Conservation (phyloP, 2,888 invertebrate genomes). For the Margaritifera margaritifera region DNA sequence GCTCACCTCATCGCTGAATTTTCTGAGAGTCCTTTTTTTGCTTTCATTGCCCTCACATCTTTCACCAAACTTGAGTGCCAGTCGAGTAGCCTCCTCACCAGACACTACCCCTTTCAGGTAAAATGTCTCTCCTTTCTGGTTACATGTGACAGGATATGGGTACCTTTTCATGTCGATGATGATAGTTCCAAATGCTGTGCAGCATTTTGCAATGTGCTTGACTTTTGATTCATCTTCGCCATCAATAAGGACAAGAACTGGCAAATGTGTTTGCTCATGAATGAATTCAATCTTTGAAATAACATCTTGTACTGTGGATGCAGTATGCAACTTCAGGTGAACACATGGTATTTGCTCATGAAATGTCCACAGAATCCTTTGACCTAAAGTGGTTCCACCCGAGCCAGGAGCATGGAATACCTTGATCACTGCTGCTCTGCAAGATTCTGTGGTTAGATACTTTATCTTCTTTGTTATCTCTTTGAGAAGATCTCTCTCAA, state of each 20-base stretch:
- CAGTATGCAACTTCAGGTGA: conserved; percentile 27
- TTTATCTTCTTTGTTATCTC: conserved; percentile 18
- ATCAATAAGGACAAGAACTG: conserved; percentile 37
- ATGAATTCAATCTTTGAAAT: conserved; percentile 25
- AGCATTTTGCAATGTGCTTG: conserved; percentile 13
- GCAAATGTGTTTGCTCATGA: conserved; percentile 24
- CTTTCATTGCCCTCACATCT: conserved; percentile 17
- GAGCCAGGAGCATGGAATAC: conserved; percentile 42
- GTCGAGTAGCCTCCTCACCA: conserved; percentile 22
- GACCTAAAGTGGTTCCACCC: conserved; percentile 47
- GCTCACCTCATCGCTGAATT: conserved; percentile 15
- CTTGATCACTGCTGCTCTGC: conserved; percentile 24
- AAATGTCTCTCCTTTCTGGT: conserved; percentile 7
- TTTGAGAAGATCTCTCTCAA: conserved; percentile 28
- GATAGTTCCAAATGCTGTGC: conserved; percentile 13
- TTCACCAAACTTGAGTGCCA: conserved; percentile 25
- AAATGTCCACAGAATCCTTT: conserved; percentile 38
- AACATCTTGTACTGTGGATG: conserved; percentile 21
- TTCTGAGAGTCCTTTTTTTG: conserved; percentile 6
- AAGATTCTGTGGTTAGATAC: conserved; percentile 9
- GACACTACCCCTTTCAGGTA: conserved; percentile 32
- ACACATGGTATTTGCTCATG: conserved; percentile 28
- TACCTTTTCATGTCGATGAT: conserved; percentile 38
- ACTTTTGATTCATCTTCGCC: conserved; percentile 43
- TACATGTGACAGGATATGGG: conserved; percentile 11